Base-by-base conservation (phyloP, 2,888 invertebrate genomes). In the Drosophila ustulata region DNA sequence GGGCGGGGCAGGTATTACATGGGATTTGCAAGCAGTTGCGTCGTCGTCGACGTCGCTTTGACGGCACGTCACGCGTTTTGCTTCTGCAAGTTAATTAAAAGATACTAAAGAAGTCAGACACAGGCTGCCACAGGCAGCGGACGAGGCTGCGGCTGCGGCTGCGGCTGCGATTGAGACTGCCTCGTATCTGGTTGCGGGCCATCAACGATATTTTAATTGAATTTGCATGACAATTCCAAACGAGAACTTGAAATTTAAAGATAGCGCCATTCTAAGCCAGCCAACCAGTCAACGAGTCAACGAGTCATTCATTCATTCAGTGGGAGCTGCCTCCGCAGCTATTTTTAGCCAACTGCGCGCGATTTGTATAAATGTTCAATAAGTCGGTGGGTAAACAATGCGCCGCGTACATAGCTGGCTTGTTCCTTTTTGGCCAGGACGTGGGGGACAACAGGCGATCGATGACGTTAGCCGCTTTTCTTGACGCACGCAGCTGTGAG, bases 31-130 rank as follows among this genome's bases (percentile, higher is more conserved):
- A 47, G 51, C 67, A 63, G 55, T 55, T 55, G 74, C 49, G 53
- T 46, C 32, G 9, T 9, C 32, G 32, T 8, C 32, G 30, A 18
- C 30, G 30, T 6, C 30, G 30, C 6, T 58, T 74, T 71, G 71
- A 66, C 66, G 77, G 66, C 66, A 71, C 66, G 73, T 77, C 74
- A 71, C 61, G 63, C 79, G 52, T 59, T 79, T 49, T 59, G 70
- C 78, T 61, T 57, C 69, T 72, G 72, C 88, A 78, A 87, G 86
- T 87, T 89, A 88, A 88, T 88, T 89, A 88, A 87, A 87, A 89
- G 88, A 88, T 88, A 90, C 88, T 88, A 89, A 88, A 89, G 88
- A 87, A 83, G 80, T 71, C 88, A 69, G 67, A 55, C 67, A 49
- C 43, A 41, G n/a, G n/a, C n/a, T n/a, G 39, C 39, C 39, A 41